Percentiles rank a stretch among this genome's conserved stretches.
Evolutionary conservation across 30 jellyfish, hydroid and myxozoan species (phyloP).

Genomic region (Pseudorhiza aurosa): DNA sequence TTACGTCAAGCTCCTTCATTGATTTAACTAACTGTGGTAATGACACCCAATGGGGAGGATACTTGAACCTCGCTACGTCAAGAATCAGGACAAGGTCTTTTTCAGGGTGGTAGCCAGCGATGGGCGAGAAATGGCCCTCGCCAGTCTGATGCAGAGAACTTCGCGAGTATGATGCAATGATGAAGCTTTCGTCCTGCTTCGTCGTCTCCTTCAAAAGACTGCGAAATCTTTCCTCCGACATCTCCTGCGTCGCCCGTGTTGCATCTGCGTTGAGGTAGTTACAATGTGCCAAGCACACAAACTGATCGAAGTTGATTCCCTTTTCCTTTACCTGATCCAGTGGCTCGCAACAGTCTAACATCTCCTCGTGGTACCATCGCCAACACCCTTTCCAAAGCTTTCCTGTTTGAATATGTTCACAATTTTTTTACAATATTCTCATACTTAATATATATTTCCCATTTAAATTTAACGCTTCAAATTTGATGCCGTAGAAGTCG

Average conservation of each 20-base stretch:
- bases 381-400: slow-evolving; percentile 88
- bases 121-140: slow-evolving; percentile 91
- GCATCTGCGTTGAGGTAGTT: slow-evolving; percentile 68
- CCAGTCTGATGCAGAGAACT: slow-evolving; percentile 76
- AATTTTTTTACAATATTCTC: no score
- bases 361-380: slow-evolving; percentile 94
- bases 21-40: slow-evolving; percentile 67
- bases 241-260: slow-evolving; percentile 44
- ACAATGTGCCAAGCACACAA: slow-evolving; percentile 77
- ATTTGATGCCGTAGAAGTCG: no score
- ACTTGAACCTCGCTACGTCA: slow-evolving; percentile 88
- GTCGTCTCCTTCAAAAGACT: slow-evolving; percentile 45
- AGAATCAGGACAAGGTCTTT: slow-evolving; percentile 72
- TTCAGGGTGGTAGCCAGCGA: slow-evolving; percentile 82
- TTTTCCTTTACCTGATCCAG: slow-evolving; percentile 66
- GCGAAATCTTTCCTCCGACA: slow-evolving; percentile 61
- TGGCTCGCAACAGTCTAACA: slow-evolving; percentile 89
- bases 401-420: slow-evolving; percentile 19
- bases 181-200: slow-evolving; percentile 39
- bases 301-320: slow-evolving; percentile 87
- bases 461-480: no score
- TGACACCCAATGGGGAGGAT: slow-evolving; percentile 94
- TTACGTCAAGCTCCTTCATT: slow-evolving; percentile 69
- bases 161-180: slow-evolving; percentile 77
- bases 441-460: no score